Base-by-base conservation (phyloP, 2,797 vertebrate genomes). In the Champsocephalus esox region DNA sequence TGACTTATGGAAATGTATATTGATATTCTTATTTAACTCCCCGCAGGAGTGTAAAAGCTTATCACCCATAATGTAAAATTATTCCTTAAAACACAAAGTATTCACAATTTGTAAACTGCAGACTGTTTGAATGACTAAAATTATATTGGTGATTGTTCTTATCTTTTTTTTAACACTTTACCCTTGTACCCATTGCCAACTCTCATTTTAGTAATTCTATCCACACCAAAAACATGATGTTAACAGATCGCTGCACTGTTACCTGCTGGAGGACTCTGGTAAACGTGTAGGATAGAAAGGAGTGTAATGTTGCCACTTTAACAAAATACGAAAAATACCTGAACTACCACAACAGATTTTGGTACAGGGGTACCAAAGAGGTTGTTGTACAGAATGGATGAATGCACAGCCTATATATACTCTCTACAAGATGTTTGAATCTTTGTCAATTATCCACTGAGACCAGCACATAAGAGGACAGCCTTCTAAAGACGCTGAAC, bases 361-460 rank as follows among this genome's bases (percentile, higher is more conserved):
- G 24, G 24, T 28, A 28, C 3, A 4, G 28, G 28, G 28, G 28
- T 28, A 28, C 28, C 28, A 28, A 28, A 28, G 6, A 2, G 0
- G 9, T 13, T 60, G 11, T 51, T 38, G 24, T 24, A 9, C 24
- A 46, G 21, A 43, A 32, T 9, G 17, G 17, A 16, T n/a, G 17
- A 9, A 59, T 59, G n/a, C 41, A 43, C 34, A 59, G 57, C 38
- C n/a, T 41, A 45, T 50, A 24, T 49, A 12, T 10, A 17, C 7
- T 46, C 10, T 45, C 3, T 44, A 48, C 16, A 65, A 45, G 24
- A 69, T 71, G 51, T 41, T 48, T 79, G 24, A 43, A 12, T 52
- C 13, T 19, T 51, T 70, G 9, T 80, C 21, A 67, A 45, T 69
- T 66, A 11, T 72, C 4, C 9, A 50, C 17, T 51, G 6, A 51